Base-by-base conservation (phyloP, 2,113 vertebrate species). In the Gobiocypris rarus region DNA sequence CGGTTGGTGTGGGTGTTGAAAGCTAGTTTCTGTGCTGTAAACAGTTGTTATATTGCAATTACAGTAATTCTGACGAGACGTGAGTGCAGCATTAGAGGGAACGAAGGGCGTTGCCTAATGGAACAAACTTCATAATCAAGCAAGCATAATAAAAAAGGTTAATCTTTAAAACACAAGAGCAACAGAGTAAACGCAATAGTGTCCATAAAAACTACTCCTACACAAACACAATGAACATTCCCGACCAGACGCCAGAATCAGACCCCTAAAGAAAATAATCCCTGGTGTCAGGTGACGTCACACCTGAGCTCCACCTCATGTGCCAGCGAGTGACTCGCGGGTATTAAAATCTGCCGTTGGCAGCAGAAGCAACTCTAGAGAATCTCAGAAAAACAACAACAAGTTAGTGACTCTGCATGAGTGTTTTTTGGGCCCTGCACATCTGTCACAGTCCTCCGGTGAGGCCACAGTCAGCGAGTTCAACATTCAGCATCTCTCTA, bases 191-290 rank as follows among this genome's bases (percentile, higher is more conserved):
- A 73, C 1, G 11, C 75, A 26, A 41, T 38, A 41, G 75, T 14
- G 19, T 24, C 31, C 11, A 59, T 15, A 34, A 52, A 70, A 22
- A n/a, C 74, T 10, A 5, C 31, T n/a, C 48, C 26, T 10, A 13
- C 50, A 78, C 56, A 78, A 78, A 78, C 56, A 78, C 38, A 61
- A 19, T 1, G 14, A 79, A 10, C n/a, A 61, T 19, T 61, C 6
- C 34, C 5, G 9, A 24, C 54, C 5, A 56, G 28, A 56, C 11
- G 3, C 54, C n/a, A 8, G 2, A 54, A 58, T 58, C 75, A 9
- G 19, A 59, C 31, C 41, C 22, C 22, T 78, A 41, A 11, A 45
- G 34, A 78, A 63, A 63, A 78, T 45, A 79, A 79, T 61, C 76
- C 76, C 76, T 4, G n/a, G 28, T 45, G 22, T 45, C 19, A 48